Percentiles rank a stretch among this genome's conserved stretches.
These are phyloP conservation scores for Dryas iulia DNA, from an alignment of 1,140 invertebrate genomes.

Conservation along the genomic window DNA sequence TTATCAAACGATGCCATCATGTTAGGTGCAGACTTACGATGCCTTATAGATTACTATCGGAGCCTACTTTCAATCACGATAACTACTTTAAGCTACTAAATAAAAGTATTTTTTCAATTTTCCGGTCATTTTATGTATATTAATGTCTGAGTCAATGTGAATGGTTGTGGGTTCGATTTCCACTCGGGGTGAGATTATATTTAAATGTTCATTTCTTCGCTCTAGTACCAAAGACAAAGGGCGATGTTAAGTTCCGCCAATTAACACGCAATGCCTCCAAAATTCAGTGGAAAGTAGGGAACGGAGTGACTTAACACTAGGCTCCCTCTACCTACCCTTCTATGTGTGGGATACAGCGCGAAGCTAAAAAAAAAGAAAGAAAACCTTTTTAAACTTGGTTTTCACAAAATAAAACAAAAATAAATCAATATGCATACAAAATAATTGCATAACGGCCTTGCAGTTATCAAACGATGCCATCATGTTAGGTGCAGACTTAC, in stretches of 20 bases:
- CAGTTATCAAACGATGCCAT: neutral
- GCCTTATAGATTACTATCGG: neutral
- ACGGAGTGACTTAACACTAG: no score
- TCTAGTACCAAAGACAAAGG: no score
- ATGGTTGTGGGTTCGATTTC: no score
- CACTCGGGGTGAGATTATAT: no score
- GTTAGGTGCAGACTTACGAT: neutral
- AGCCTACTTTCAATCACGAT: neutral
- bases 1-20: neutral
- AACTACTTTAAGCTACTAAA: neutral
- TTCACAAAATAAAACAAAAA: neutral
- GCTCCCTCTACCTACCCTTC: no score
- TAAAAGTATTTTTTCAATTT: neutral
- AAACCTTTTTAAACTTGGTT: neutral
- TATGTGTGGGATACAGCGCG: no score
- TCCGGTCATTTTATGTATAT: neutral
- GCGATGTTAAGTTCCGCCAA: no score
- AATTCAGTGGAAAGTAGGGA: no score
- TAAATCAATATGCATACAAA: neutral
- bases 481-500: neutral
- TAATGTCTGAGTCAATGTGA: no score
- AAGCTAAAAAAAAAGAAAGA: no score
- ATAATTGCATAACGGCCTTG: constrained; percentile 1
- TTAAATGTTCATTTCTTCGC: no score
- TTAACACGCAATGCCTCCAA: no score